Conservation (phyloP, 2,113 vertebrate genomes). For the Ciconia boyciana region DNA sequence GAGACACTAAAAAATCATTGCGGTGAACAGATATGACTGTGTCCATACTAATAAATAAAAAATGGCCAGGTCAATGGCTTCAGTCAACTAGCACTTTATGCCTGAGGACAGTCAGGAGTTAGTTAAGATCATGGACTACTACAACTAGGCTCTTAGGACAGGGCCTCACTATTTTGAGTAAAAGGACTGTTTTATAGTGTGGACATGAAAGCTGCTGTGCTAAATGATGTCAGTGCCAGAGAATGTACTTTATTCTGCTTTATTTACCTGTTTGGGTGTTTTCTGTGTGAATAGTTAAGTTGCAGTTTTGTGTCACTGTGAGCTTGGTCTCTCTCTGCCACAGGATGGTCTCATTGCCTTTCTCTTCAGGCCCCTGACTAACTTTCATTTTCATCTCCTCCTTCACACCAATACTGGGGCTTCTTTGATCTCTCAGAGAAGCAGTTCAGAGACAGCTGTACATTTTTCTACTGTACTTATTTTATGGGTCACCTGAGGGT, state of each 20-base stretch:
- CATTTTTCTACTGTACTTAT: background rate
- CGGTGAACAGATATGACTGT: background rate
- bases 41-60: slow-evolving; percentile 3
- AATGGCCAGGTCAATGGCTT: background rate
- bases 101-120: background rate
- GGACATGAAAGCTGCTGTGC: background rate
- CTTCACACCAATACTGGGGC: background rate
- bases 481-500: background rate
- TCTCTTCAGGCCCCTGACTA: background rate
- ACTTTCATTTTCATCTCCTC: background rate
- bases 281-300: background rate
- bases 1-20: slow-evolving; percentile 5
- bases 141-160: background rate
- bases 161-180: background rate
- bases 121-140: background rate
- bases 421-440: background rate
- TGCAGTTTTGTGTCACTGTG: background rate
- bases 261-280: background rate
- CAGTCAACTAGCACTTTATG: background rate
- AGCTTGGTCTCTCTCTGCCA: background rate
- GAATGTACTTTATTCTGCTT: background rate
- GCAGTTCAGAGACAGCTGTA: background rate
- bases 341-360: background rate
- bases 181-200: background rate
- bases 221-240: background rate